These are phyloP conservation scores for Augiades crinisus DNA, from an alignment of 2,888 invertebrate genomes.

Conservation along the genomic window DNA sequence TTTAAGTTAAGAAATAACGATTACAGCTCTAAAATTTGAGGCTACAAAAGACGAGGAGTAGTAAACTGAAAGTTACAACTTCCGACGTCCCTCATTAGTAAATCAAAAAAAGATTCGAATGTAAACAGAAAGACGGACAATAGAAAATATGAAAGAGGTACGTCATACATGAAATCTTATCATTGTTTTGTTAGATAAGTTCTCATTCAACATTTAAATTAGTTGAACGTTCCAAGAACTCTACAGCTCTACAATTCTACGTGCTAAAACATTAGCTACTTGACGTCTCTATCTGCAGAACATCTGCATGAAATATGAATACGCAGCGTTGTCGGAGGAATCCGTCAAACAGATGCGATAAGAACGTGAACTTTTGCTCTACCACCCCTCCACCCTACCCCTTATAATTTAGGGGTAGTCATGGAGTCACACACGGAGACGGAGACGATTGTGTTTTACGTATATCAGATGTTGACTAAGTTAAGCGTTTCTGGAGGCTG, in stretches of 20 bases:
- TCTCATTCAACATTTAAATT: too few species aligned
- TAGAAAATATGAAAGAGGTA: too few species aligned
- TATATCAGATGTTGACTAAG: constrained; percentile 18
- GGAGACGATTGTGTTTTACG: constrained; percentile 24
- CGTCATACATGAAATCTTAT: too few species aligned
- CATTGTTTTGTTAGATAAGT: too few species aligned
- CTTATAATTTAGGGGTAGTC: constrained; percentile 27
- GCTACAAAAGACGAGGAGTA: too few species aligned
- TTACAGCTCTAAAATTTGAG: too few species aligned
- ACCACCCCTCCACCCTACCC: constrained; percentile 31
- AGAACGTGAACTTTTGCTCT: constrained; percentile 76
- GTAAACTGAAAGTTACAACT: too few species aligned
- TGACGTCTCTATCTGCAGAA: constrained; percentile 41
- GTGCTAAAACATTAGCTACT: constrained; percentile 10
- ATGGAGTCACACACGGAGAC: constrained; percentile 19
- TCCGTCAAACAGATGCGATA: constrained; percentile 80
- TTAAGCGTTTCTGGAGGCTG: constrained; percentile 6
- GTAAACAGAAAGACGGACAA: too few species aligned
- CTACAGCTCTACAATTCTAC: background rate
- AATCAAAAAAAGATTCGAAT: too few species aligned
- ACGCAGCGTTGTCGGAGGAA: constrained; percentile 71
- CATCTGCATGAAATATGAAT: constrained; percentile 71
- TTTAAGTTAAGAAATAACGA: too few species aligned
- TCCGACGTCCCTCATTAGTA: too few species aligned
- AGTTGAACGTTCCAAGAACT: too few species aligned